Evolutionary conservation across 1,140 invertebrate species (phyloP), one percentile per base, ranked within the genome.

Genomic region (Lineus longissimus): DNA sequence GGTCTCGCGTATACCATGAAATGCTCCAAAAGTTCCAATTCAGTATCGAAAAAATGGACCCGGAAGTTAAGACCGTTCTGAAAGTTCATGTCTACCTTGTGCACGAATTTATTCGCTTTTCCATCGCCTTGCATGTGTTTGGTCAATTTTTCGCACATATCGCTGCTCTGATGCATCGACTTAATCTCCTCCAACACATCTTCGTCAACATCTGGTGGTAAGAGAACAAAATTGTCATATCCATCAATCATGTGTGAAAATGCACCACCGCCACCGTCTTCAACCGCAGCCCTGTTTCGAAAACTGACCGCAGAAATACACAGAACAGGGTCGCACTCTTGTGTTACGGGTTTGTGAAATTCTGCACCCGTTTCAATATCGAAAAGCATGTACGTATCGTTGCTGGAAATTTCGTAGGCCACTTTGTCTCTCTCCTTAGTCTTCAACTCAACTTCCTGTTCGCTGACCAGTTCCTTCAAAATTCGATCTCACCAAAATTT

Each of bases 91-190:
- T 43, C 40, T 19, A 43, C 40, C 19, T 43, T 43, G 40, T 43
- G 40, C 40, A 43, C 40, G 19, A 43, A 43, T 43, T 43, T 43
- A 43, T 43, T 43, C 40, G 40, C 40, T 43, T 43, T 43, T 43
- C 19, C 40, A 43, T 43, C 40, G 11, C 40, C 40, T 43, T 43
- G 40, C 40, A 43, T 43, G 40, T 43, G 40, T 43, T 43, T 43
- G 40, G 40, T 43, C 40, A 43, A 43, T 43, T 43, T 43, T 43
- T 43, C 40, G 19, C 40, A 43, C 40, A 43, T 43, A 19, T 43
- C 40, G 40, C 40, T 43, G 40, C 40, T 43, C 40, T 43, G 40
- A 19, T 43, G 40, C 40, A 43, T 13, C 19, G 40, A 43, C 19
- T 43, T 43, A 43, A 43, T 43, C 40, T 43, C 40, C 19, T 11